Evolutionary conservation across 2,797 vertebrate species (phyloP).

Genomic region (Enteromius paludinosus): DNA sequence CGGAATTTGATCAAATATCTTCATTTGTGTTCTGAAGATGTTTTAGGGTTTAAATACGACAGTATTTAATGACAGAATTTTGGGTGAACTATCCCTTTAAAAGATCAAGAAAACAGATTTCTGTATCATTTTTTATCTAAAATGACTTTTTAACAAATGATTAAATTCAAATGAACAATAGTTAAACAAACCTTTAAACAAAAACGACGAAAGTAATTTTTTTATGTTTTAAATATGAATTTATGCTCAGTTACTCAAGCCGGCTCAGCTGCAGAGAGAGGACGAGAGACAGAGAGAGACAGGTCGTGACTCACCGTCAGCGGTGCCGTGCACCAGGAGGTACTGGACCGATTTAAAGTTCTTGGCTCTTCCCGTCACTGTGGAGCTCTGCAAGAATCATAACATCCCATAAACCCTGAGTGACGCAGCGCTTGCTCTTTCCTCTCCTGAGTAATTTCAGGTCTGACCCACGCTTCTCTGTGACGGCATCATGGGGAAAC

Average conservation of each 20-base stretch:
- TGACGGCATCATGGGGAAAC: slow-evolving; percentile 4
- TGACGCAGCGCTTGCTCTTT: not conserved
- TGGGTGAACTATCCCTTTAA: too few species aligned
- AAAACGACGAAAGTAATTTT: not conserved
- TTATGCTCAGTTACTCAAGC: not conserved
- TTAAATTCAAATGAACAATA: too few species aligned
- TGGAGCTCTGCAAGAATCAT: slow-evolving; percentile 84
- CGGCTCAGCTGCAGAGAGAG: not conserved
- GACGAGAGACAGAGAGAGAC: not conserved
- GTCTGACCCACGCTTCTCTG: not conserved
- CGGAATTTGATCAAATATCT: too few species aligned
- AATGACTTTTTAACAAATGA: too few species aligned
- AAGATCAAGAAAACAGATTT: not conserved
- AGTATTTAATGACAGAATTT: too few species aligned
- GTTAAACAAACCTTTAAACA: not conserved
- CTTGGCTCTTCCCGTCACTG: slow-evolving; percentile 89
- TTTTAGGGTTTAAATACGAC: too few species aligned
- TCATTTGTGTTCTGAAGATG: too few species aligned
- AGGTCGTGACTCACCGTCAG: slow-evolving; percentile 86
- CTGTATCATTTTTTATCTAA: not conserved
- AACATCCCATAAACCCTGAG: slow-evolving; percentile 27
- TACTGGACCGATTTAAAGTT: slow-evolving; percentile 93
- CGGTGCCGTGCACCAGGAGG: slow-evolving; percentile 96
- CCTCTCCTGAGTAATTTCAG: not conserved
- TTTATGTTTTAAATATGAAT: not conserved